A percentile compares a stretch with the other conserved stretches of the same genome.
Evolutionary conservation across 1,140 invertebrate genomes (phyloP).

Genomic region (Cydia fagiglandana): DNA sequence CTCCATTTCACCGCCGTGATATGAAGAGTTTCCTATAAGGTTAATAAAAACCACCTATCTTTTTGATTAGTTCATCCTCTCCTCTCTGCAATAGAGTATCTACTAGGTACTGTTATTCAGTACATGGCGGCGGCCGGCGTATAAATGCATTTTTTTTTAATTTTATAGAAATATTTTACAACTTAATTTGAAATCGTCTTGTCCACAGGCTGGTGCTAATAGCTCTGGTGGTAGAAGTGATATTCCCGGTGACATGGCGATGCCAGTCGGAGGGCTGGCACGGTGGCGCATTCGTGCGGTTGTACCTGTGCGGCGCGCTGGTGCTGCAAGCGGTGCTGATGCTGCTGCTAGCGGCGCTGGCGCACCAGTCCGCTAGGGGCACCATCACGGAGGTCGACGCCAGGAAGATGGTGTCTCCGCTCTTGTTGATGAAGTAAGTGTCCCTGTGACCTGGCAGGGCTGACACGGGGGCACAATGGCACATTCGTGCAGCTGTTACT

Average conservation of each 20-base stretch:
- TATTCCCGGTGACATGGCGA: slow-evolving; percentile 80
- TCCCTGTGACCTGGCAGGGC: slow-evolving; percentile 51
- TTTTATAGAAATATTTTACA: no score
- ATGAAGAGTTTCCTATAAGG: no score
- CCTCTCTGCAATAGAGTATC: no score
- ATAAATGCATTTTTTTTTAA: no score
- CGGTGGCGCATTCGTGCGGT: slow-evolving; percentile 84
- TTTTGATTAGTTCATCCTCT: no score
- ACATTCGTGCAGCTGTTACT: slow-evolving; percentile 70
- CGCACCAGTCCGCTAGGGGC: slow-evolving; percentile 84
- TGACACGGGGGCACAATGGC: slow-evolving; percentile 81
- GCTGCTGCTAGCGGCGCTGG: slow-evolving; percentile 82
- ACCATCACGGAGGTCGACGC: slow-evolving; percentile 85
- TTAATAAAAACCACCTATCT: no score
- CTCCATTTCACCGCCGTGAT: no score
- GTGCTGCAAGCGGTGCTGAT: slow-evolving; percentile 81
- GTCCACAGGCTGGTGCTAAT: slow-evolving; percentile 83
- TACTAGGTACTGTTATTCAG: no score
- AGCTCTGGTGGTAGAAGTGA: slow-evolving; percentile 80
- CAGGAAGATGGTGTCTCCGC: slow-evolving; percentile 82
- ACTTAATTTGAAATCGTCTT: slow-evolving; percentile 24
- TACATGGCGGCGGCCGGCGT: no score
- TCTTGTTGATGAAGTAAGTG: slow-evolving; percentile 85
- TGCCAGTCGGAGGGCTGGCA: slow-evolving; percentile 82
- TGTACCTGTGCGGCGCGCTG: slow-evolving; percentile 84